Evolutionary conservation across 2,888 invertebrate species (phyloP).

Genomic region (Cantharis lateralis): DNA sequence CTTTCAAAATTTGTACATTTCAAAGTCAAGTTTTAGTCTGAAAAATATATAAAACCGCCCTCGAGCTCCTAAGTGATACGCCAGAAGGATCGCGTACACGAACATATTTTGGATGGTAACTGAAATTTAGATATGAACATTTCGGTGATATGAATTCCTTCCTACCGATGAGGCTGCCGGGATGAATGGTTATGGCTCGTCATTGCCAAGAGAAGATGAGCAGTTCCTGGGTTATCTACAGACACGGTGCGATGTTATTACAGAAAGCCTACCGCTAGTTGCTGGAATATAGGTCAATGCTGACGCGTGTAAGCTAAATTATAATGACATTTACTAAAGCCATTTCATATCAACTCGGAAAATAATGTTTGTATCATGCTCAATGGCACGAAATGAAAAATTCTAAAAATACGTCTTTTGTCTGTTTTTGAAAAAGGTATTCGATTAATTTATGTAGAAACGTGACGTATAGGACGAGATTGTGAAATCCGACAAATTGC

Average conservation of each 20-base stretch:
- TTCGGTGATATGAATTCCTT: conserved; percentile 42
- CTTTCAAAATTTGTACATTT: conserved; percentile 10
- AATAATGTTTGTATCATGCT: neutral
- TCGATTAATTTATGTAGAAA: conserved; percentile 33
- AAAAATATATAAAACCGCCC: conserved; percentile 23
- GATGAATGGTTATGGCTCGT: conserved; percentile 44
- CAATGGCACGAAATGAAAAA: neutral
- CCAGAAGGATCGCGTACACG: conserved; percentile 9
- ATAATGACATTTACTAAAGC: neutral
- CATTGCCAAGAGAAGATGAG: conserved; percentile 42
- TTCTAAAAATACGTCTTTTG: neutral
- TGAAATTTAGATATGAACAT: conserved; percentile 43
- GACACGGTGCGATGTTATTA: conserved; percentile 32
- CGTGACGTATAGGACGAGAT: conserved; percentile 32
- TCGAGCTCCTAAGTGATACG: conserved; percentile 8
- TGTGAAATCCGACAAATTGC: conserved; percentile 33
- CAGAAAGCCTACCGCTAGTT: conserved; percentile 14
- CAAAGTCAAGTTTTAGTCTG: conserved; percentile 14
- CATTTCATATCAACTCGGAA: neutral
- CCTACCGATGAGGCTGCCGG: conserved; percentile 37
- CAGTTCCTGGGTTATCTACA: conserved; percentile 38
- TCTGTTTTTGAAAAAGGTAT: conserved; percentile 24
- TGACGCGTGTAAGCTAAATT: conserved; percentile 7
- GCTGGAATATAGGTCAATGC: conserved; percentile 21
- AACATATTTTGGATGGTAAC: conserved; percentile 32